Conservation (phyloP, 2,797 vertebrate species). For the Falco cherrug region DNA sequence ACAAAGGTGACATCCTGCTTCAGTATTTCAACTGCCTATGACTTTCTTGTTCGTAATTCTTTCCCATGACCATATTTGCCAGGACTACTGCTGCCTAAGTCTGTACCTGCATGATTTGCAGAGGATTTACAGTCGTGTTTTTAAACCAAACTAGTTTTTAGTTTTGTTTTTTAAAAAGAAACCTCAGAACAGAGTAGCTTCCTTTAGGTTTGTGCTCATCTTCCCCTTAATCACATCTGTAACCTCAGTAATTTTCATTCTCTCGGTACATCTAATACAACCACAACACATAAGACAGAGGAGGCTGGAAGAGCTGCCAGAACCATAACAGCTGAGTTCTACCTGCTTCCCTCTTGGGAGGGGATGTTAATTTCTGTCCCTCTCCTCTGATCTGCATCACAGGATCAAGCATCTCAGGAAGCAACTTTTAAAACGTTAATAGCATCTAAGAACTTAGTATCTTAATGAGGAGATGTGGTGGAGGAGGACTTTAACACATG, state of each 20-base stretch:
- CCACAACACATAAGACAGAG: not conserved
- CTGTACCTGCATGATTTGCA: not conserved
- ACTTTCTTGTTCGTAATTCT: not conserved
- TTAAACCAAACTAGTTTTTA: not conserved
- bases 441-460: not conserved
- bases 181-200: not conserved
- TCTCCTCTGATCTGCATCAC: not conserved
- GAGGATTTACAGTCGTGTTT: not conserved
- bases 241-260: not conserved
- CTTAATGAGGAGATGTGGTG: not conserved
- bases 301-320: not conserved
- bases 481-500: not conserved
- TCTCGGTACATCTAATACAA: not conserved
- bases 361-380: not conserved
- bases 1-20: not conserved
- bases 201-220: not conserved
- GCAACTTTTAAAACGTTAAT: not conserved
- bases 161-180: not conserved
- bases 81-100: not conserved
- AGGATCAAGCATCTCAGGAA: not conserved
- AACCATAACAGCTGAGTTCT: not conserved
- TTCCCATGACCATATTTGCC: fast-evolving
- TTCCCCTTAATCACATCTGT: not conserved
- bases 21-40: not conserved
- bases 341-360: not conserved